Percentiles rank a stretch among this genome's conserved stretches.
Evolutionary conservation across 2,888 invertebrate species (phyloP).

Genomic region (Capitulum mitella): DNA sequence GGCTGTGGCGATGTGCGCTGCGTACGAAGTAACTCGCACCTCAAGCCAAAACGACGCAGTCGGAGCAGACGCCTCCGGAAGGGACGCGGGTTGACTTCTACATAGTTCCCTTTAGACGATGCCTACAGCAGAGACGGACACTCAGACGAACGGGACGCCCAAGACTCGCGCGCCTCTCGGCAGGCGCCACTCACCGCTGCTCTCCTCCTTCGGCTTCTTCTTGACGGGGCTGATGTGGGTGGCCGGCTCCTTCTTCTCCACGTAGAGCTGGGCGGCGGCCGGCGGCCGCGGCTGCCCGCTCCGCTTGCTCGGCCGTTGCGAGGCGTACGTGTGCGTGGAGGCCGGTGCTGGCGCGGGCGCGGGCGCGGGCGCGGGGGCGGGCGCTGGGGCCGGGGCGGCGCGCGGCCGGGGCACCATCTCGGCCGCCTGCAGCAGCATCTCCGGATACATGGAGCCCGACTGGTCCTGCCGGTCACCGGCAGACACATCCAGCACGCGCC

Average conservation of each 20-base stretch:
- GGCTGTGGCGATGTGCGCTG: too few species aligned
- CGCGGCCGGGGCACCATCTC: background rate
- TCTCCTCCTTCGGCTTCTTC: slow-evolving; percentile 29
- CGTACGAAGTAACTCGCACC: too few species aligned
- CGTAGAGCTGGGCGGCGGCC: background rate
- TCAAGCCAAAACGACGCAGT: too few species aligned
- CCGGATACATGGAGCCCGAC: slow-evolving; percentile 20
- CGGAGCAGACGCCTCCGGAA: too few species aligned
- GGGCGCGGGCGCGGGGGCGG: background rate
- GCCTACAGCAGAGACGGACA: too few species aligned
- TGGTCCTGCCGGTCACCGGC: slow-evolving; percentile 25
- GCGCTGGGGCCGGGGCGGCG: background rate
- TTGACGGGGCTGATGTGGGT: slow-evolving; percentile 32
- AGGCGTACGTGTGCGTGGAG: background rate
- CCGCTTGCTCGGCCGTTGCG: slow-evolving; percentile 22
- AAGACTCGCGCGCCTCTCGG: too few species aligned
- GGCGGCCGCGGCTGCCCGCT: slow-evolving; percentile 18
- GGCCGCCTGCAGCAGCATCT: slow-evolving; percentile 21
- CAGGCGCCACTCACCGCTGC: slow-evolving; percentile 15
- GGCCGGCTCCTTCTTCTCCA: slow-evolving; percentile 19
- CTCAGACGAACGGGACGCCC: too few species aligned
- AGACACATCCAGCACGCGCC: background rate
- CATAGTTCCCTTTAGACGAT: too few species aligned
- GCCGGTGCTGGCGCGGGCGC: background rate
- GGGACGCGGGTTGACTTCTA: too few species aligned